Evolutionary conservation across 1,140 invertebrate species (phyloP).

Genomic region (Anadara kagoshimensis): DNA sequence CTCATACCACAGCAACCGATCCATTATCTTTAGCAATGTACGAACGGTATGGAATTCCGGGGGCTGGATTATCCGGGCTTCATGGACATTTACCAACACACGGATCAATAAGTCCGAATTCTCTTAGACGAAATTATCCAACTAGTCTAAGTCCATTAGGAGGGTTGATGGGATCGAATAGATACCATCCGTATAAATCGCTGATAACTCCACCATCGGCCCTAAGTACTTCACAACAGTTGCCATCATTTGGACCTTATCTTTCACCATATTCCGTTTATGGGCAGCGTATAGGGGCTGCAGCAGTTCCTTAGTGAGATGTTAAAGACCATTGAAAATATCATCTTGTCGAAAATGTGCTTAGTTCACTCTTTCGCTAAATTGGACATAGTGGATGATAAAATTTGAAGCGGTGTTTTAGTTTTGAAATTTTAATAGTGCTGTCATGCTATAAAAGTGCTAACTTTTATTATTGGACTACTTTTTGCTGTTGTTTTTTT

Average conservation of each 20-base stretch:
- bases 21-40: slow-evolving; percentile 57
- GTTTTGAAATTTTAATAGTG: slow-evolving; percentile 10
- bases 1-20: slow-evolving; percentile 84
- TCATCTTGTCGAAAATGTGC: no score
- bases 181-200: slow-evolving; percentile 90
- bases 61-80: slow-evolving; percentile 46
- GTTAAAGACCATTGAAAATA: neutral
- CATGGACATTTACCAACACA: slow-evolving; percentile 71
- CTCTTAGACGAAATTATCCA: slow-evolving; percentile 84
- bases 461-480: neutral
- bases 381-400: no score
- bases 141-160: slow-evolving; percentile 85
- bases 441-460: slow-evolving; percentile 1
- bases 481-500: neutral
- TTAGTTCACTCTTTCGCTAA: neutral
- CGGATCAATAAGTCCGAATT: slow-evolving; percentile 73
- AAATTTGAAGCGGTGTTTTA: neutral
- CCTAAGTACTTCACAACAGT: slow-evolving; percentile 74
- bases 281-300: slow-evolving; percentile 90
- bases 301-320: slow-evolving; percentile 81
- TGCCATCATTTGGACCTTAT: slow-evolving; percentile 81
- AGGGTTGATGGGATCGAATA: slow-evolving; percentile 82
- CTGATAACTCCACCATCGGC: slow-evolving; percentile 54
- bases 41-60: slow-evolving; percentile 47
- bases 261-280: slow-evolving; percentile 94